phyloP scores from a whole-genome alignment of 2,888 invertebrate genomes.

The Cynaeus angustus region DNA sequence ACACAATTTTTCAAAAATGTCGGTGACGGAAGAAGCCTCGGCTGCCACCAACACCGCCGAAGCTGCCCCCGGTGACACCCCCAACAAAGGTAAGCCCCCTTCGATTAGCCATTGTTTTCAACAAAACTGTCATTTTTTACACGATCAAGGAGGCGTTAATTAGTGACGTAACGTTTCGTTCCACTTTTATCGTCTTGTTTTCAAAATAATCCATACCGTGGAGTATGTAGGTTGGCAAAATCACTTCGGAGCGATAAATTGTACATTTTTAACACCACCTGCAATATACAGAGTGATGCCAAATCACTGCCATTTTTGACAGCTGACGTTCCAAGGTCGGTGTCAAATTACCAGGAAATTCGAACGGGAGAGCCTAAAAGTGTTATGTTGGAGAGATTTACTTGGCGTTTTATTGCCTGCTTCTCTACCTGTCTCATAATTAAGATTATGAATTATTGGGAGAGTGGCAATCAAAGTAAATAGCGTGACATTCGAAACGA shows the following conservation, averaged over 20 bases:
- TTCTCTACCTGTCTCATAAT: no score
- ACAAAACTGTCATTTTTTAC: neutral
- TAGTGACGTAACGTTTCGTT: conserved; percentile 11
- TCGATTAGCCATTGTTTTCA: neutral
- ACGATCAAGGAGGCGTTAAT: conserved; percentile 10
- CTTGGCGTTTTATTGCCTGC: no score
- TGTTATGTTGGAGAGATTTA: no score
- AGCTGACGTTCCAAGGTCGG: no score
- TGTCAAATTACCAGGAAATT: no score
- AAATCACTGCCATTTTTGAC: no score
- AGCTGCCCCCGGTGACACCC: conserved; percentile 31
- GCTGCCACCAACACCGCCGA: conserved; percentile 16
- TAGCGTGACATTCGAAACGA: no score
- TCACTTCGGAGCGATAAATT: neutral
- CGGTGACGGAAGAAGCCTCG: conserved; percentile 41
- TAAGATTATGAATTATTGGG: no score
- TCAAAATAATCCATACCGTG: conserved; percentile 7
- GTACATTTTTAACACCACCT: neutral
- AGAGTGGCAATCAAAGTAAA: no score
- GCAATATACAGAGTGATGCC: conserved; percentile 10
- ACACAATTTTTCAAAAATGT: conserved; percentile 25
- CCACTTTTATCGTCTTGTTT: conserved; percentile 3
- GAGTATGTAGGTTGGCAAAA: neutral
- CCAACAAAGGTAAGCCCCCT: conserved; percentile 28
- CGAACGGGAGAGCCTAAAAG: no score